phyloP scores from a whole-genome alignment of 2,113 vertebrate genomes.

The Eulemur rufifrons region DNA sequence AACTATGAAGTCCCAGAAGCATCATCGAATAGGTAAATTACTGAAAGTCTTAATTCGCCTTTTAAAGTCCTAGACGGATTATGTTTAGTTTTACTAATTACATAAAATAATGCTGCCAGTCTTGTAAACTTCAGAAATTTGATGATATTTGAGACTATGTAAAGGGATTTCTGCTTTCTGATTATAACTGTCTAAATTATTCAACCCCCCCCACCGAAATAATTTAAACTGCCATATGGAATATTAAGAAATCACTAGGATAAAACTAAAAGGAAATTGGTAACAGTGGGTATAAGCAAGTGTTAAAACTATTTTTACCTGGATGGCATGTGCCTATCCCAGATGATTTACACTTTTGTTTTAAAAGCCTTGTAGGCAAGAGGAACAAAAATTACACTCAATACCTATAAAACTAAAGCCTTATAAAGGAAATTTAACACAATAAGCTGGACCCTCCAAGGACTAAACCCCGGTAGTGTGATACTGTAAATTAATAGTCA shows the following conservation, averaged over 20 bases:
- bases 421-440: not conserved
- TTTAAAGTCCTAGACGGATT: not conserved
- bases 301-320: not conserved
- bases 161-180: not conserved
- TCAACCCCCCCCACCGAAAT: not conserved
- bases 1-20: not conserved
- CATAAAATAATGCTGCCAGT: not conserved
- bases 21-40: not conserved
- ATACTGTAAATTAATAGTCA: not conserved
- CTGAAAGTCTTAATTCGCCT: not conserved
- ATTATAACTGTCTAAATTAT: not conserved
- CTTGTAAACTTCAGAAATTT: not conserved
- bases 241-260: not conserved
- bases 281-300: not conserved
- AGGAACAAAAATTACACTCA: not conserved
- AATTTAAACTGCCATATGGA: not conserved
- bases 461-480: not conserved
- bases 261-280: not conserved
- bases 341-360: not conserved
- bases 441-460: not conserved
- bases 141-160: not conserved
- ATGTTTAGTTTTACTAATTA: not conserved
- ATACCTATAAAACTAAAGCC: not conserved
- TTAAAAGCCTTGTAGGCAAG: not conserved
- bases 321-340: not conserved